Percentiles rank a stretch among this genome's conserved stretches.
Conservation (phyloP, 2,113 vertebrate species). For the Pogonocichla stellata region DNA sequence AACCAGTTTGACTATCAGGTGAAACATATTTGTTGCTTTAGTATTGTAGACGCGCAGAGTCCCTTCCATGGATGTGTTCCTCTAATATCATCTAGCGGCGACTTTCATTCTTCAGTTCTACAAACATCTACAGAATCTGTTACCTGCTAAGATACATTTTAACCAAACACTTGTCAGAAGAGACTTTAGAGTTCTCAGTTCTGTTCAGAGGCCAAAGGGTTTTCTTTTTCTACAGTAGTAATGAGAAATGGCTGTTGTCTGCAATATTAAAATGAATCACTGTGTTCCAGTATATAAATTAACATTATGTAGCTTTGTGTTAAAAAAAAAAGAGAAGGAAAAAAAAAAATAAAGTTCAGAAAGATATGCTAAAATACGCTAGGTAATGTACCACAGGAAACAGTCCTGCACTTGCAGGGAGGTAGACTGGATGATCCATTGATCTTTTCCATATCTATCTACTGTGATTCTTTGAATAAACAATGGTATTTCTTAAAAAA, state of each 20-base stretch:
- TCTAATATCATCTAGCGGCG: slow-evolving; percentile 68
- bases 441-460: slow-evolving; percentile 21
- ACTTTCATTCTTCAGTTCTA: slow-evolving; percentile 69
- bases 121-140: slow-evolving; percentile 61
- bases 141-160: slow-evolving; percentile 56
- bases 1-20: slow-evolving; percentile 99
- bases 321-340: background rate
- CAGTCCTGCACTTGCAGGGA: background rate
- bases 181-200: slow-evolving; percentile 55
- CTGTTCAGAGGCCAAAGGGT: background rate
- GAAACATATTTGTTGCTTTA: slow-evolving; percentile 84
- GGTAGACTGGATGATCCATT: slow-evolving; percentile 41
- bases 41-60: slow-evolving; percentile 73
- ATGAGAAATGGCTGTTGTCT: slow-evolving; percentile 43
- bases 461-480: slow-evolving; percentile 62
- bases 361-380: slow-evolving; percentile 4
- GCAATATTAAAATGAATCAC: slow-evolving; percentile 28
- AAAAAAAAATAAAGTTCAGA: background rate
- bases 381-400: background rate
- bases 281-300: slow-evolving; percentile 58
- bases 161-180: slow-evolving; percentile 34
- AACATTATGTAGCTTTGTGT: slow-evolving; percentile 12
- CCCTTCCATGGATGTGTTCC: slow-evolving; percentile 72
- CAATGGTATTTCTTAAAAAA: background rate
- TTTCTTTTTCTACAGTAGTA: background rate